Conservation (phyloP, 2,797 vertebrate genomes). For the Characodon lateralis region DNA sequence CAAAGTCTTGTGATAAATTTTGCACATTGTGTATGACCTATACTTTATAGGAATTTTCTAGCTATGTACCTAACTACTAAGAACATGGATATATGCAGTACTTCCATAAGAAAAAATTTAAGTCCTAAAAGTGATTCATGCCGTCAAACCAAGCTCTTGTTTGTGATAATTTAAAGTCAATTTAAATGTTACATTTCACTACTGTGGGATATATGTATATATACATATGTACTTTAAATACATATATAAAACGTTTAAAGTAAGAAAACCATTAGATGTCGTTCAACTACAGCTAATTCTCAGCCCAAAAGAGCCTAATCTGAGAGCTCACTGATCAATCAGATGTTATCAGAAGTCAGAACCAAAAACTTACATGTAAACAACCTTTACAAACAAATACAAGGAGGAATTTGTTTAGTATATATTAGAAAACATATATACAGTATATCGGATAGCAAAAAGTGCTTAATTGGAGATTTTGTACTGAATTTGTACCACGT, state of each 20-base stretch:
- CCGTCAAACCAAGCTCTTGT: background rate
- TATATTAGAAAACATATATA: too few species aligned
- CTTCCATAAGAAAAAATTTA: background rate
- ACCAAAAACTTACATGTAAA: too few species aligned
- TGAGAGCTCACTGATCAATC: too few species aligned
- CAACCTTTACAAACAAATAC: too few species aligned
- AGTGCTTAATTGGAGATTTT: too few species aligned
- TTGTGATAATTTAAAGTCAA: background rate
- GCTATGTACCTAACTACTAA: background rate
- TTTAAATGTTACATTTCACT: background rate
- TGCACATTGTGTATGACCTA: conserved; percentile 11
- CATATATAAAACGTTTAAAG: background rate
- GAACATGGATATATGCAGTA: background rate
- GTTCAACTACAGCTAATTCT: too few species aligned
- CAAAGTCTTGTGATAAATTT: background rate
- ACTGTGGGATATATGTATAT: background rate
- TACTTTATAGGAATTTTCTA: conserved; percentile 6
- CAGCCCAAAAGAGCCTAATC: too few species aligned
- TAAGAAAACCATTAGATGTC: too few species aligned
- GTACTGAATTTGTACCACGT: too few species aligned
- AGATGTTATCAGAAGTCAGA: too few species aligned
- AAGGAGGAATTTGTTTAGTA: too few species aligned
- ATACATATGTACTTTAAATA: background rate
- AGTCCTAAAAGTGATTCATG: background rate
- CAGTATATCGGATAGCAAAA: too few species aligned